Base-by-base conservation (phyloP, 2,888 invertebrate species). In the Plebejus anna region DNA sequence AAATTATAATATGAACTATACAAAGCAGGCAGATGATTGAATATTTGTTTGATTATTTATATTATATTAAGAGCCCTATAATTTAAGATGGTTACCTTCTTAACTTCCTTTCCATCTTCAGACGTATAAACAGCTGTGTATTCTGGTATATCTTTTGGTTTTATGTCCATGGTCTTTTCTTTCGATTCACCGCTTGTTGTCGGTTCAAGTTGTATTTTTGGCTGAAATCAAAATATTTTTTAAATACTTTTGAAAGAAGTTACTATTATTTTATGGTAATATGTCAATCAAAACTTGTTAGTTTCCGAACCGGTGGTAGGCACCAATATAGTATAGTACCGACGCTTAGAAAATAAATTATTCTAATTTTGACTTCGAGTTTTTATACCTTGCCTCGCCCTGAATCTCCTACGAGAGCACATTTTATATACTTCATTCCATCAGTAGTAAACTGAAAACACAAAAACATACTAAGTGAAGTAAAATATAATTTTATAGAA, bases 351-450 rank as follows among this genome's bases (percentile, higher is more conserved):
- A 22, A 22, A 22, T 22, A 22, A 22, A 22, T 22, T 22, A 22
- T 22, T 22, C 22, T 22, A 22, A 22, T 22, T 22, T 22, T 22
- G 22, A 22, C 0, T 22, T 22, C 22, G 22, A 22, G 22, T 22
- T 22, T 22, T 22, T 22, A 71, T 75, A 81, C 83, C 83, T 82
- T 83, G 9, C 79, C 79, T 36, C 85, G 81, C 2, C 85, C 89
- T 0, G 90, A 90, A 77, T 90, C 90, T 0, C 85, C 13, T 2
- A 85, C 83, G 70, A 86, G 73, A 38, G 80, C 78, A 5, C 81
- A 79, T 7, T 84, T 83, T n/a, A 86, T 83, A 55, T 84, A 84
- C 0, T 85, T 84, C 79, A 88, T 82, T 78, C 86, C 82, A 13
- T 82, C 83, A 13, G 78, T 81, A 13, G 78, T 81, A 16, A 81